Conservation (phyloP, 2,113 vertebrate genomes). For the Gallinago undulata region DNA sequence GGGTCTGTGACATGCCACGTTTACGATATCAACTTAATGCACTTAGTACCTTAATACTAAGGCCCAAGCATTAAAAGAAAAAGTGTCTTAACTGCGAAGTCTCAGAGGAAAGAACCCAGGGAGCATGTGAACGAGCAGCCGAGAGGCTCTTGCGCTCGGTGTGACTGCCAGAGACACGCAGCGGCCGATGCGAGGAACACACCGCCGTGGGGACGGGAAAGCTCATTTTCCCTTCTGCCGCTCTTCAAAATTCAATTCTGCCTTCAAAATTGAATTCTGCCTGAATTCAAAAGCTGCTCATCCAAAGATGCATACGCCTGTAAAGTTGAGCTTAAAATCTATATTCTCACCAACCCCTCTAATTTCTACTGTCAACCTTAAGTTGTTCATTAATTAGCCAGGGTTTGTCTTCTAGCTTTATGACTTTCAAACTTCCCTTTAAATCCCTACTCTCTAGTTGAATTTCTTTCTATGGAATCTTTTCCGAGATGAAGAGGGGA, state of each 20-base stretch:
- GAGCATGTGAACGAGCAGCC: background rate
- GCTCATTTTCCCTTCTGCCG: background rate
- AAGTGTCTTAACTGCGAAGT: background rate
- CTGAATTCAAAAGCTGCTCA: background rate
- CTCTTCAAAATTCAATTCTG: no score
- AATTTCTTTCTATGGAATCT: background rate
- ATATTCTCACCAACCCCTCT: fast-evolving
- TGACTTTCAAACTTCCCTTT: background rate
- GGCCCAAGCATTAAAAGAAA: background rate
- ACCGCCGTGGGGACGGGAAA: fast-evolving
- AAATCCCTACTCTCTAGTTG: background rate
- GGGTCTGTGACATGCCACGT: background rate
- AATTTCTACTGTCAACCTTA: background rate
- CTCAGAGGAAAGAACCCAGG: background rate
- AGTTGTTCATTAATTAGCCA: background rate
- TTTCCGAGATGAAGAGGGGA: background rate
- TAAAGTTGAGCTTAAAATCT: background rate
- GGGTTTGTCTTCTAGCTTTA: background rate
- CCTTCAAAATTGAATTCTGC: no score
- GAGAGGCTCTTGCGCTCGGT: background rate
- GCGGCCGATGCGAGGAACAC: fast-evolving
- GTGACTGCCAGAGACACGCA: background rate
- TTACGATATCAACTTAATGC: background rate
- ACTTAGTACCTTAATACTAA: background rate
- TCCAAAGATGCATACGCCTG: background rate